Percentiles rank a stretch among this genome's conserved stretches.
These are phyloP conservation scores for Onychomys torridus DNA, from an alignment of 2,797 vertebrate genomes.

Conservation along the genomic window DNA sequence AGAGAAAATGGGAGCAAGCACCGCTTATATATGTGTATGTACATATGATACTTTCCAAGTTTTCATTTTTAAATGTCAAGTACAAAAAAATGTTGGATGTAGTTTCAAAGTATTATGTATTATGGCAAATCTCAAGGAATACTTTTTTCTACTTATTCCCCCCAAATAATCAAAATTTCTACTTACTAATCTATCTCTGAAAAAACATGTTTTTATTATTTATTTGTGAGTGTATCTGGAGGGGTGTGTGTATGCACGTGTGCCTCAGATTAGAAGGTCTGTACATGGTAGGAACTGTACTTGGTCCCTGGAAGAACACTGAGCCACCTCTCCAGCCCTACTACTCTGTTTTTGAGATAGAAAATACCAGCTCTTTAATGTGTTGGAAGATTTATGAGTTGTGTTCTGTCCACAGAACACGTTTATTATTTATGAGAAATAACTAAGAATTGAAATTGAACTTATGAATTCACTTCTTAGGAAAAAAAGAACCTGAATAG, in stretches of 20 bases:
- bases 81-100: not conserved
- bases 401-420: not conserved
- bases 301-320: not conserved
- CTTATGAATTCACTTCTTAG: not conserved
- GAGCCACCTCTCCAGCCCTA: not conserved
- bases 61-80: conserved; percentile 46
- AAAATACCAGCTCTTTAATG: not conserved
- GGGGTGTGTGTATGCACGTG: too few species aligned
- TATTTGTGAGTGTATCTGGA: not conserved
- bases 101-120: conserved; percentile 39
- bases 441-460: conserved; percentile 32
- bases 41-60: not conserved
- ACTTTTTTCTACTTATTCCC: conserved; percentile 24
- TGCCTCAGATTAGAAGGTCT: not conserved
- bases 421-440: conserved; percentile 30
- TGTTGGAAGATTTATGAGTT: conserved; percentile 6
- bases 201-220: not conserved
- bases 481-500: conserved; percentile 39
- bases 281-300: not conserved
- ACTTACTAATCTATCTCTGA: conserved; percentile 25
- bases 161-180: conserved; percentile 60
- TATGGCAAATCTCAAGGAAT: conserved; percentile 17
- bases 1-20: conserved; percentile 21
- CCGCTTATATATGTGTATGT: not conserved
- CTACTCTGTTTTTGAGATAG: conserved; percentile 9